Conservation (phyloP, 2,888 invertebrate species). For the Limulus polyphemus region DNA sequence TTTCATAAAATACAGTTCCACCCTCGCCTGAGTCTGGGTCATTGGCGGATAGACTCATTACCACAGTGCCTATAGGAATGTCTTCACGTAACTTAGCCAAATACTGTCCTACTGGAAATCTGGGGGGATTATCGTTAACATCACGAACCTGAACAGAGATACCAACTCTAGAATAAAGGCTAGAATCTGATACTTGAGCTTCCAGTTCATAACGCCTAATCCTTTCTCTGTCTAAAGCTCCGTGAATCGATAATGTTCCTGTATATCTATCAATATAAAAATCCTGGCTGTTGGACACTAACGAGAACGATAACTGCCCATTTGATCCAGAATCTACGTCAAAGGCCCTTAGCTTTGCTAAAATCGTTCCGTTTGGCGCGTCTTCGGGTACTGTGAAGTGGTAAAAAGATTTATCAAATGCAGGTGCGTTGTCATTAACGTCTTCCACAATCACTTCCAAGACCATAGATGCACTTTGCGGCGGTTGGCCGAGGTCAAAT, state of each 20-base stretch:
- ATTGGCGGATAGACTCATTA: conserved; percentile 65
- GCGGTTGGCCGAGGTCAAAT: conserved; percentile 70
- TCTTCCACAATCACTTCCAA: conserved; percentile 68
- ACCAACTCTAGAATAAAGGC: conserved; percentile 61
- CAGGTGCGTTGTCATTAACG: conserved; percentile 81
- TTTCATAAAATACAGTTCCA: conserved; percentile 64
- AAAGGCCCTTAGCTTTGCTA: conserved; percentile 67
- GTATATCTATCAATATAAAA: conserved; percentile 63
- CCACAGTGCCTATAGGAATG: conserved; percentile 71
- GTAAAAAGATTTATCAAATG: conserved; percentile 55
- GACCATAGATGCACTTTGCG: conserved; percentile 60
- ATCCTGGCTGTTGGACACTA: conserved; percentile 57
- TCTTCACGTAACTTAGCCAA: conserved; percentile 75
- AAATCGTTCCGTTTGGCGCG: conserved; percentile 67
- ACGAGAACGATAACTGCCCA: conserved; percentile 56
- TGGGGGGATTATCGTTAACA: conserved; percentile 77
- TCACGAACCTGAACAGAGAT: conserved; percentile 73
- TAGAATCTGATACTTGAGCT: conserved; percentile 58
- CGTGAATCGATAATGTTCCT: conserved; percentile 63
- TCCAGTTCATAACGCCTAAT: conserved; percentile 64
- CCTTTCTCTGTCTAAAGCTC: conserved; percentile 68
- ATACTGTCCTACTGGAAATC: conserved; percentile 52
- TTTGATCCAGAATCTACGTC: conserved; percentile 75
- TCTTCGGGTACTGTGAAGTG: conserved; percentile 76
- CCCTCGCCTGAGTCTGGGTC: conserved; percentile 76